phyloP scores from a whole-genome alignment of 2,797 vertebrate species.

The Crocodylus rhombifer region DNA sequence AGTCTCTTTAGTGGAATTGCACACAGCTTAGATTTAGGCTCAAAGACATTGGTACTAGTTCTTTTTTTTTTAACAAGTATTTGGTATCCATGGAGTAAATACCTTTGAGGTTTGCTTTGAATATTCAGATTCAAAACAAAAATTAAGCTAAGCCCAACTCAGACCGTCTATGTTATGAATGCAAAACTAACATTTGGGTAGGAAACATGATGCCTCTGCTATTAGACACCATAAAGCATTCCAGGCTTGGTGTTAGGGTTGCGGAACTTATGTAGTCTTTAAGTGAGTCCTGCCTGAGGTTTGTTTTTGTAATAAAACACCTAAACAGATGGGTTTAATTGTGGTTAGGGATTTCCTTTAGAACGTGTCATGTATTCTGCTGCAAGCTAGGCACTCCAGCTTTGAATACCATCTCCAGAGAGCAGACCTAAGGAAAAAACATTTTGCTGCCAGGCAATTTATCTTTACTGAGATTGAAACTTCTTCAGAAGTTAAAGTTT shows the following conservation, averaged over 20 bases:
- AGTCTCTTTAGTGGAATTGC: background rate
- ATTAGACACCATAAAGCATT: background rate
- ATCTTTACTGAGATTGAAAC: background rate
- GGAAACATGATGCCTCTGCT: background rate
- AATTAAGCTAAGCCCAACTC: background rate
- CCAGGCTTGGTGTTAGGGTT: background rate
- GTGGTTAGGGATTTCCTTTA: background rate
- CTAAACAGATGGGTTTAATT: background rate
- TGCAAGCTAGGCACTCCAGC: background rate
- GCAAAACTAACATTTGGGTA: no score
- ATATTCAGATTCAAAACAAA: background rate
- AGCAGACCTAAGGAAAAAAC: conserved; percentile 1
- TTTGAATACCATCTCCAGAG: background rate
- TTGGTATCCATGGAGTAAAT: background rate
- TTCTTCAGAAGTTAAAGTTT: background rate
- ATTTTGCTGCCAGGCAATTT: background rate
- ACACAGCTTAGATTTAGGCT: background rate
- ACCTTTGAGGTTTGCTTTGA: background rate
- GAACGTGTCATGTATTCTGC: background rate
- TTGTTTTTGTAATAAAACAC: background rate
- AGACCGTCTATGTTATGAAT: no score
- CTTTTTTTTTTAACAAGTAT: background rate
- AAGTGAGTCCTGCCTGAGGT: background rate
- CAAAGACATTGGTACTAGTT: background rate
- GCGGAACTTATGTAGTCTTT: background rate